Base-by-base conservation (phyloP, 2,113 vertebrate species). In the Rhadina sibilatrix region DNA sequence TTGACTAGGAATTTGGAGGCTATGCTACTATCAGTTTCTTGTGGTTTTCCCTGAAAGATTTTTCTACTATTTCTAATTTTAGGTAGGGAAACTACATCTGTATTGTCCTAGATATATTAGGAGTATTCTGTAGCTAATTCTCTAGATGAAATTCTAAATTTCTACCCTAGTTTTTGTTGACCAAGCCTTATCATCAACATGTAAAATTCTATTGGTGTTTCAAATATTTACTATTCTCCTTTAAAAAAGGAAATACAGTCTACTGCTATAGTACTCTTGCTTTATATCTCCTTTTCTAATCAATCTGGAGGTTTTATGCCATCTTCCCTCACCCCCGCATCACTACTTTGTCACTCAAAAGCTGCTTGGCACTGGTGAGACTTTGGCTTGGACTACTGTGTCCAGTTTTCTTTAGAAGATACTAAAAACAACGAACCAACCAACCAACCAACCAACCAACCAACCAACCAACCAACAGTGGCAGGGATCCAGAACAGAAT, bases 131-230 rank as follows among this genome's bases (percentile, higher is more conserved):
- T 24, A 87, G 38, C 9, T 81, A 10, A 66, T 66, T 71, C 2
- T 42, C 5, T 15, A 70, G 38, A 66, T 13, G 2, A 57, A 75
- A 52, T 66, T 40, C 35, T n/a, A 50, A 60, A 78, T 75, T 71
- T 79, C 37, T 66, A 25, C 6, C 10, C 11, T 57, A 66, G 14
- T 15, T 44, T 8, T 59, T 89, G 8, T n/a, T 59, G 46, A 61
- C 6, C 1, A 3, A 71, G 6, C 0, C 6, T 7, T 44, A 38
- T 25, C 9, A 14, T 22, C 28, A 79, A 59, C 0, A 1, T 46
- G n/a, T 37, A 46, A 68, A 76, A 50, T 46, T 59, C 4, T 53
- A 5, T 40, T 70, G 64, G 2, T 8, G 27, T 89, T 88, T 78
- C 28, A 65, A 88, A 21, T 3, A 2, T 5, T 60, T 70, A 38